Evolutionary conservation across 1,140 invertebrate species (phyloP).

Genomic region (Papilio aristodemus): DNA sequence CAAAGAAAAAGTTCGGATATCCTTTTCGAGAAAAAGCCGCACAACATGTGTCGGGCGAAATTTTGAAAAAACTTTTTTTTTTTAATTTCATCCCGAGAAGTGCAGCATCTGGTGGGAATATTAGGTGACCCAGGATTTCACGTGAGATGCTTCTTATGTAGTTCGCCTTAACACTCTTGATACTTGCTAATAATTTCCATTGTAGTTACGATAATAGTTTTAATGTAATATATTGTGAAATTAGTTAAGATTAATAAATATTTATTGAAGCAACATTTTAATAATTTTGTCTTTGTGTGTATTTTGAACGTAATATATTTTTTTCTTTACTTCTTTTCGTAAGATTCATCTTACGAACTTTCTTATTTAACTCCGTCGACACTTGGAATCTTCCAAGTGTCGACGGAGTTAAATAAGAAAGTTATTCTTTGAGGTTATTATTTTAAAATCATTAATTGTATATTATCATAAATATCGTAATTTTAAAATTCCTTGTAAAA

Average conservation of each 20-base stretch:
- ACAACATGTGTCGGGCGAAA: slow-evolving; percentile 57
- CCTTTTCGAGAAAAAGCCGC: slow-evolving; percentile 43
- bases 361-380: no score
- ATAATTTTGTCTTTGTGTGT: no score
- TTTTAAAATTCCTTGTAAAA: slow-evolving; percentile 36
- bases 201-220: neutral
- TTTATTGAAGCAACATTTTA: no score
- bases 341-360: no score
- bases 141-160: slow-evolving; percentile 42
- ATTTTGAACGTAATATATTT: no score
- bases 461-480: no score
- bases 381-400: no score
- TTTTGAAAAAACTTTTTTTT: slow-evolving; percentile 57
- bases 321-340: no score
- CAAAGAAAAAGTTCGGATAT: slow-evolving; percentile 61
- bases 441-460: no score
- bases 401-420: no score
- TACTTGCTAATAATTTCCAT: slow-evolving; percentile 23
- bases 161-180: slow-evolving; percentile 33
- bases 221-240: neutral
- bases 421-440: no score
- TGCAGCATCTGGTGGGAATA: slow-evolving; percentile 66
- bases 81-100: slow-evolving; percentile 51
- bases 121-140: slow-evolving; percentile 62
- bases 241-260: no score